A percentile compares a stretch with the other conserved stretches of the same genome.
These are phyloP conservation scores for Harpegnathos saltator DNA, from an alignment of 1,140 invertebrate species.

Conservation along the genomic window DNA sequence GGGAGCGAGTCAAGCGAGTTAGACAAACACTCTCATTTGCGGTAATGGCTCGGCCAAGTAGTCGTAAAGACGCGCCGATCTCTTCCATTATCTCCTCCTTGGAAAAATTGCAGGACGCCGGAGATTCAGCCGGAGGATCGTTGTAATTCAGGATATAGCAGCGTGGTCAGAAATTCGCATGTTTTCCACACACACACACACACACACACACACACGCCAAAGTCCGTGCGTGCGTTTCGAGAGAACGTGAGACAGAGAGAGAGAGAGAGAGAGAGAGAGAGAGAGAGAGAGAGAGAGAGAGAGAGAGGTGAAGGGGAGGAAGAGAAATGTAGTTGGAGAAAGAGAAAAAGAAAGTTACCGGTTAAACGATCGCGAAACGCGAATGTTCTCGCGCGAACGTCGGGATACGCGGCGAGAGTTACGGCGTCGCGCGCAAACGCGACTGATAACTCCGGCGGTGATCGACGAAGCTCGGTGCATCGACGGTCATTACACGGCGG, in stretches of 20 bases:
- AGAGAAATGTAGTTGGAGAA: background rate
- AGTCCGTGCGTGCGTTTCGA: no score
- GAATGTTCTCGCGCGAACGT: background rate
- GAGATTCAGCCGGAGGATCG: no score
- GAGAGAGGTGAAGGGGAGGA: background rate
- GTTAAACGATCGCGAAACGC: constrained; percentile 16
- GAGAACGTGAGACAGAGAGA: background rate
- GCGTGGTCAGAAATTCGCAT: no score
- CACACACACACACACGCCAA: no score
- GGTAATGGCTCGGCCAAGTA: background rate
- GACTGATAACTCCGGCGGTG: constrained; percentile 31
- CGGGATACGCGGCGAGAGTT: background rate
- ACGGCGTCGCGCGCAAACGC: constrained; percentile 9
- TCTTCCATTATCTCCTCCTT: no score
- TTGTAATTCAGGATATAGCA: no score
- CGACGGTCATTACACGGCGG: constrained; percentile 46
- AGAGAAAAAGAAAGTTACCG: background rate
- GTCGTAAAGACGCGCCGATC: background rate
- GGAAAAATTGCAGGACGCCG: no score
- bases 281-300: background rate
- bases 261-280: background rate
- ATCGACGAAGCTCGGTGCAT: constrained; percentile 43
- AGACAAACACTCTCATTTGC: background rate
- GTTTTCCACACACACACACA: no score
- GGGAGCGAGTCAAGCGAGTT: background rate